Evolutionary conservation across 2,797 vertebrate species (phyloP), one percentile per base, ranked within the genome.

Genomic region (Martes flavigula): DNA sequence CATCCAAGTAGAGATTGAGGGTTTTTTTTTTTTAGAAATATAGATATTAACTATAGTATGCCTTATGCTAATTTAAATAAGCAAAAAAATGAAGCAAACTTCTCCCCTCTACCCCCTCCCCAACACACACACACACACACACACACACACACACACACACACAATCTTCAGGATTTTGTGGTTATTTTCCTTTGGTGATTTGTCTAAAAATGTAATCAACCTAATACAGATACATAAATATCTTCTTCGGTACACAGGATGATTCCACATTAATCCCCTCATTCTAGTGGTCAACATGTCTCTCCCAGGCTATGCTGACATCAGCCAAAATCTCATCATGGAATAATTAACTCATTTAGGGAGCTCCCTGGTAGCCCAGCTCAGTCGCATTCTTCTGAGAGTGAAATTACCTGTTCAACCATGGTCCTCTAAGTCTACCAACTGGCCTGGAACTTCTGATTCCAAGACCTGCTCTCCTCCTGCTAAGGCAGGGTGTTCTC

Each of bases 1-100:
- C 54, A 94, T 96, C 88, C 92, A 90, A 93, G 81, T 94, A 70
- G 38, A 92, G 77, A 87, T 48, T 23, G 0, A 83, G 21, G 17
- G 6, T 91, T 95, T 97, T 96, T 70, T 96, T 70, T 75, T 88
- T 48, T 48, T 32, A 95, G 84, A 94, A 97, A 97, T 83, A 54
- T 75, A 90, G 68, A 92, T 46, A 54, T 25, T 68, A 96, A 92
- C 54, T 83, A 89, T 17, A 88, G 82, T 94, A 94, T 82, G 60
- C 35, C 9, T 82, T 86, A n/a, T 1, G 7, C 66, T 95, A 56
- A 82, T 68, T 95, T 96, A 89, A 89, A 72, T 60, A 83, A 83
- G 78, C 38, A 75, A 30, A 84, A 94, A 96, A 90, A 90, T 72
- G 79, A 82, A 96, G 23, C 14, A 92, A 97, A 62, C 38, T 68